Evolutionary conservation across 1,140 invertebrate species (phyloP).

Genomic region (Zaprionus ghesquierei): DNA sequence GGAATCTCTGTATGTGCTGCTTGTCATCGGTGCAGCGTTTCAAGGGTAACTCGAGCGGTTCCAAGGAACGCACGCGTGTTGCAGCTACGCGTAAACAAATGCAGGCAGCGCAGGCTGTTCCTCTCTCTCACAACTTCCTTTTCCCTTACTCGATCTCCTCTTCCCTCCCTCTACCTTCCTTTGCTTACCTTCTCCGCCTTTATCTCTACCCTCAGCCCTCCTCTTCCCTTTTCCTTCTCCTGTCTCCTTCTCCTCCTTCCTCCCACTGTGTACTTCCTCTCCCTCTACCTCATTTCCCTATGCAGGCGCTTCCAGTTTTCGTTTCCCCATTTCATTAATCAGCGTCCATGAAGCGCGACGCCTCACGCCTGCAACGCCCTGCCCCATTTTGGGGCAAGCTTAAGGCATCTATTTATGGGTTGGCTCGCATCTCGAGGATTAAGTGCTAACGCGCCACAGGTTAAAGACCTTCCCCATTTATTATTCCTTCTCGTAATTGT

Average conservation of each 20-base stretch:
- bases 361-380: background rate
- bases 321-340: slow-evolving; percentile 28
- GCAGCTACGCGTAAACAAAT: slow-evolving; percentile 14
- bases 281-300: background rate
- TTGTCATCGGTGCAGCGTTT: slow-evolving; percentile 37
- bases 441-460: slow-evolving; percentile 46
- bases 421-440: slow-evolving; percentile 40
- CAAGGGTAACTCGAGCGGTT: slow-evolving; percentile 46
- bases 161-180: background rate
- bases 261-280: background rate
- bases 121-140: background rate
- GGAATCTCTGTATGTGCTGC: slow-evolving; percentile 66
- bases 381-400: background rate
- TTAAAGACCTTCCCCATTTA: slow-evolving; percentile 60
- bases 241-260: too few relatives aligned
- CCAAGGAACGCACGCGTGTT: background rate
- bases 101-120: background rate
- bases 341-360: slow-evolving; percentile 22
- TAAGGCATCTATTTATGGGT: slow-evolving; percentile 56
- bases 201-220: background rate
- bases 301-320: slow-evolving; percentile 4
- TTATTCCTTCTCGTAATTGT: slow-evolving; percentile 11
- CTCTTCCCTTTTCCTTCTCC: background rate
- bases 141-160: background rate
- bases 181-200: background rate